Base-by-base conservation (phyloP, 2,113 vertebrate genomes). In the Talpa occidentalis region DNA sequence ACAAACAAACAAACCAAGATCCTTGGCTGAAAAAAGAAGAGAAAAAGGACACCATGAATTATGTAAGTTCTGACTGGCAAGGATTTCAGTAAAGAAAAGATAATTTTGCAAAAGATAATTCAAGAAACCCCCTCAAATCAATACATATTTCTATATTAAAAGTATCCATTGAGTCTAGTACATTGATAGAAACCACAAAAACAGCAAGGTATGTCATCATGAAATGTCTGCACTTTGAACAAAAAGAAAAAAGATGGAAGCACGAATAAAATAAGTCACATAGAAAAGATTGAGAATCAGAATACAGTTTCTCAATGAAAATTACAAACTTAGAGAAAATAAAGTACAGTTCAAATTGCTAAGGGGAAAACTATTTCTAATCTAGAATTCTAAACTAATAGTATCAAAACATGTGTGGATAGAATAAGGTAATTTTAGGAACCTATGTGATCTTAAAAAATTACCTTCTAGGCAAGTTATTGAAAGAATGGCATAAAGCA, bases 11-110 rank as follows among this genome's bases (percentile, higher is more conserved):
- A 74, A 77, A 42, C 10, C 9, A 80, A 44, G 7, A 72, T 70
- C 3, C 26, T 89, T 21, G 81, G 54, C 42, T 73, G 28, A 59
- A 22, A 26, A 49, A 83, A 77, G 5, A 16, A 4, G 5, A 56
- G 2, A n/a, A n/a, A 49, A 91, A 81, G 79, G 14, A 59, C n/a
- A 42, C 60, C 6, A 47, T 73, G n/a, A 88, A 79, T 72, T 87
- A 56, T 73, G 3, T 30, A 54, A 3, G 5, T 64, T 40, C 2
- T 77, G 8, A 72, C 21, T 44, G 15, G 26, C 16, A 81, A 19
- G 37, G 79, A 69, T 88, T 77, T 35, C 30, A 80, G 60, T 49
- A 94, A 88, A 28, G 30, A 94, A 88, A 88, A 88, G 44, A 85
- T 60, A 85, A 66, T 59, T 80, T 42, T 26, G 4, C 30, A 90